Conservation (phyloP, 2,797 vertebrate genomes). For the Anguilla pacifica region DNA sequence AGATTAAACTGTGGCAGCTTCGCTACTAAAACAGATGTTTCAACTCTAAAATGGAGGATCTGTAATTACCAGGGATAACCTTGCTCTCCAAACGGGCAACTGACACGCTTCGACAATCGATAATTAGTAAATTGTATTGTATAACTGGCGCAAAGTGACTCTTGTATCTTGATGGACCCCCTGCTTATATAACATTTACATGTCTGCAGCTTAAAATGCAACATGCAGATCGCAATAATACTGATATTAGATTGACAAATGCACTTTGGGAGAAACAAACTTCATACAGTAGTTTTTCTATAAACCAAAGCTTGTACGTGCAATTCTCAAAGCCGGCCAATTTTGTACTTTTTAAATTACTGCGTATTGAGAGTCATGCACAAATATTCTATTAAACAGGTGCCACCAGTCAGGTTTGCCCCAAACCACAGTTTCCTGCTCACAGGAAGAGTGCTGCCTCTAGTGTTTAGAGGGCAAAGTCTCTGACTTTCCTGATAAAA, state of each 20-base stretch:
- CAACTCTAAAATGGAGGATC: not conserved
- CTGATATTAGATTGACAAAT: slow-evolving; percentile 18
- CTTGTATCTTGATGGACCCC: slow-evolving; percentile 18
- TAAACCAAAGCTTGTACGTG: not conserved
- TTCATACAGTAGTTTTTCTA: not conserved
- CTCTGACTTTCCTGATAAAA: not conserved
- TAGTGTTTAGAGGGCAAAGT: slow-evolving; percentile 1
- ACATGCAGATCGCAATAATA: slow-evolving; percentile 15
- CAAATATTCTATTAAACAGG: not conserved
- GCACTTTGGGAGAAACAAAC: slow-evolving; percentile 23
- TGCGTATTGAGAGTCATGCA: not conserved
- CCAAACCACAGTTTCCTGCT: not conserved
- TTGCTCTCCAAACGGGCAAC: slow-evolving; percentile 4
- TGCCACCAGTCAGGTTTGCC: not conserved
- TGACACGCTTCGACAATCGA: not conserved
- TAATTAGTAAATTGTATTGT: slow-evolving; percentile 18
- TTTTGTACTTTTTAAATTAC: not conserved
- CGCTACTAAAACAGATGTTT: not conserved
- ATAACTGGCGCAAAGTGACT: slow-evolving; percentile 20
- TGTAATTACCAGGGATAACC: not conserved
- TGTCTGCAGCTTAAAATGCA: slow-evolving; percentile 23
- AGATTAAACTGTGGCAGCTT: not conserved
- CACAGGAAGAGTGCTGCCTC: not conserved
- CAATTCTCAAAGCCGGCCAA: not conserved
- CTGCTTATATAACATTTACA: slow-evolving; percentile 25